A percentile compares a stretch with the other conserved stretches of the same genome.
These are phyloP conservation scores for Symphodus melops DNA, from an alignment of 2,113 vertebrate genomes.

Conservation along the genomic window DNA sequence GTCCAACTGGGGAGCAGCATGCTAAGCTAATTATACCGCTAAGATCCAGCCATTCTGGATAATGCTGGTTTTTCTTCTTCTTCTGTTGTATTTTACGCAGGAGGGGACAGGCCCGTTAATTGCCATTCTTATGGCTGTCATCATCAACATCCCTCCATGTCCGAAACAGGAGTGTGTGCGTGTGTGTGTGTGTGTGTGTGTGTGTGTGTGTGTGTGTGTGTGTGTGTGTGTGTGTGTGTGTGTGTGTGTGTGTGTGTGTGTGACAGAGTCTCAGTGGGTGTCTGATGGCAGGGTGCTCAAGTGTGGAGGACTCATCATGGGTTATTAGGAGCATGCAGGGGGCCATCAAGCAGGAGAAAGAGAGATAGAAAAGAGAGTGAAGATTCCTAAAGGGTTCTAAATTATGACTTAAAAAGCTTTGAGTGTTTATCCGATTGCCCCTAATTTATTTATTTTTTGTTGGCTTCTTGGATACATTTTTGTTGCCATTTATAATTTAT, in stretches of 20 bases:
- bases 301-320: constrained; percentile 85
- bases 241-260: constrained; percentile 65
- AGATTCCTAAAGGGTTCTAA: constrained; percentile 5
- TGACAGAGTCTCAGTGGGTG: constrained; percentile 71
- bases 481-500: too few species aligned
- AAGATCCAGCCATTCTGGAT: constrained; percentile 51
- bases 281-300: constrained; percentile 84
- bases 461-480: too few species aligned
- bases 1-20: constrained; percentile 40
- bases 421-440: too few species aligned
- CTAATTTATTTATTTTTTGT: too few species aligned
- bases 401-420: too few species aligned
- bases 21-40: constrained; percentile 57
- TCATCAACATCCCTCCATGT: constrained; percentile 57
- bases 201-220: constrained; percentile 47
- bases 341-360: constrained; percentile 66
- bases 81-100: constrained; percentile 51
- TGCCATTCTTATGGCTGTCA: constrained; percentile 70
- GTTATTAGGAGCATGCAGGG: constrained; percentile 83
- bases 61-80: constrained; percentile 54
- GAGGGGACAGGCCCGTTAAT: constrained; percentile 58
- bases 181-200: constrained; percentile 35
- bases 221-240: constrained; percentile 68
- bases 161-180: constrained; percentile 38
- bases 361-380: constrained; percentile 43